Evolutionary conservation across 1,140 invertebrate genomes (phyloP).

Genomic region (Pseudomyrmex flavicornis): DNA sequence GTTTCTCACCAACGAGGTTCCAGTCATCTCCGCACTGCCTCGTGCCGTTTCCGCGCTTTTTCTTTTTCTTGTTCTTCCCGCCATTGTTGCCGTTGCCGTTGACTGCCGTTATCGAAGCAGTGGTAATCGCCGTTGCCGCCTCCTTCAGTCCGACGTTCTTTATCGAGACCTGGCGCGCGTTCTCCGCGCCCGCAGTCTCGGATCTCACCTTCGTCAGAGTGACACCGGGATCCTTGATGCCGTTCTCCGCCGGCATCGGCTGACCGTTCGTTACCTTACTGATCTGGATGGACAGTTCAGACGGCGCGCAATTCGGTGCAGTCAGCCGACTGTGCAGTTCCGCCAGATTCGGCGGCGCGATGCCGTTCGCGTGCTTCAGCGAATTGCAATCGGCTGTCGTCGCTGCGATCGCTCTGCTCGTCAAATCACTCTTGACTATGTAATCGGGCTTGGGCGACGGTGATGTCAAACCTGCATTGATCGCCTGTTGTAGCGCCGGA

Average conservation of each 20-base stretch:
- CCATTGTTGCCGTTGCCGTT: not conserved
- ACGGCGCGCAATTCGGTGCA: conserved; percentile 77
- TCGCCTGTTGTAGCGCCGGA: conserved; percentile 86
- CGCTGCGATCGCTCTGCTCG: conserved; percentile 17
- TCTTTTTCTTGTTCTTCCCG: conserved; percentile 84
- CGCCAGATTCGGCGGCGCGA: conserved; percentile 77
- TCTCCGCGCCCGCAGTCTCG: conserved; percentile 61
- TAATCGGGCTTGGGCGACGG: conserved; percentile 81
- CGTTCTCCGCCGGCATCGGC: conserved; percentile 82
- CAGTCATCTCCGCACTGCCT: conserved; percentile 84
- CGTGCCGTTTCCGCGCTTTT: conserved; percentile 82
- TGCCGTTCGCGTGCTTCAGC: conserved; percentile 74
- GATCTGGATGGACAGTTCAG: conserved; percentile 80
- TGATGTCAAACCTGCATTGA: conserved; percentile 82
- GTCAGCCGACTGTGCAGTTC: conserved; percentile 79
- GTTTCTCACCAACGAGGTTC: conserved; percentile 86
- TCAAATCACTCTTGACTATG: conserved; percentile 80
- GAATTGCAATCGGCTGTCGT: conserved; percentile 37
- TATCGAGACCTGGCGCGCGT: conserved; percentile 40
- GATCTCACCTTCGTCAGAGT: conserved; percentile 82
- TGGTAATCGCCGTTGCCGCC: conserved; percentile 74
- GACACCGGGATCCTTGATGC: conserved; percentile 83
- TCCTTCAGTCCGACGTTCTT: conserved; percentile 73
- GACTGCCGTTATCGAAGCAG: conserved; percentile 63
- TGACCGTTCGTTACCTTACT: conserved; percentile 84